A percentile compares a stretch with the other conserved stretches of the same genome.
Evolutionary conservation across 2,888 invertebrate species (phyloP).

Genomic region (Oscheius onirici): DNA sequence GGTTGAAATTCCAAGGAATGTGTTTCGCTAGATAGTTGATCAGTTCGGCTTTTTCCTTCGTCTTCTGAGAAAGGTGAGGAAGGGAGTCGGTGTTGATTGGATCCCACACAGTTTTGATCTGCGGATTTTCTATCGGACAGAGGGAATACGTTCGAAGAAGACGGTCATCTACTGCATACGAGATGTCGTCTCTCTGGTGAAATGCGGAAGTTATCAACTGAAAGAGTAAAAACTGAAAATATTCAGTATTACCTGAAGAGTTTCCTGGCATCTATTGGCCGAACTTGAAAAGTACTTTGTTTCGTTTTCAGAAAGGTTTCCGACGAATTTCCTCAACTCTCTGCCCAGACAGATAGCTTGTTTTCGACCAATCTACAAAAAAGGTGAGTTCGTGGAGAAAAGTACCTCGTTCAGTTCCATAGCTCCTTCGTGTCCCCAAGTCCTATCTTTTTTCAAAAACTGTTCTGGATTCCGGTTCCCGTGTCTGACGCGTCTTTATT

Average conservation of each 20-base stretch:
- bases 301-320: constrained; percentile 17
- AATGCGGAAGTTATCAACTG: constrained; percentile 53
- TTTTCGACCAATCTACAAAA: constrained; percentile 42
- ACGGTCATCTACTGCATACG: constrained; percentile 61
- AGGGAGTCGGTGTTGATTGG: constrained; percentile 39
- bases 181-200: constrained; percentile 49
- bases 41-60: constrained; percentile 23
- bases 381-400: too few species aligned
- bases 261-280: constrained; percentile 54
- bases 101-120: constrained; percentile 11
- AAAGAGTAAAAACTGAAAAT: constrained; percentile 9
- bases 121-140: background rate
- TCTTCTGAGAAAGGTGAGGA: constrained; percentile 32
- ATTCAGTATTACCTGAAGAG: constrained; percentile 38
- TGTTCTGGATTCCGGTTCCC: constrained; percentile 45
- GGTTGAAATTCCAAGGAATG: constrained; percentile 49
- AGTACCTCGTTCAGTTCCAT: constrained; percentile 40
- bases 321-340: constrained; percentile 40
- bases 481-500: constrained; percentile 24
- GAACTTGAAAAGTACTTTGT: constrained; percentile 45
- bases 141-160: constrained; percentile 61
- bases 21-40: constrained; percentile 46
- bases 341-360: constrained; percentile 46
- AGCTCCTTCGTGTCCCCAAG: constrained; percentile 48
- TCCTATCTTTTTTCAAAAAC: constrained; percentile 32